phyloP scores from a whole-genome alignment of 2,888 invertebrate species.

The Sceliomorpha sp. region DNA sequence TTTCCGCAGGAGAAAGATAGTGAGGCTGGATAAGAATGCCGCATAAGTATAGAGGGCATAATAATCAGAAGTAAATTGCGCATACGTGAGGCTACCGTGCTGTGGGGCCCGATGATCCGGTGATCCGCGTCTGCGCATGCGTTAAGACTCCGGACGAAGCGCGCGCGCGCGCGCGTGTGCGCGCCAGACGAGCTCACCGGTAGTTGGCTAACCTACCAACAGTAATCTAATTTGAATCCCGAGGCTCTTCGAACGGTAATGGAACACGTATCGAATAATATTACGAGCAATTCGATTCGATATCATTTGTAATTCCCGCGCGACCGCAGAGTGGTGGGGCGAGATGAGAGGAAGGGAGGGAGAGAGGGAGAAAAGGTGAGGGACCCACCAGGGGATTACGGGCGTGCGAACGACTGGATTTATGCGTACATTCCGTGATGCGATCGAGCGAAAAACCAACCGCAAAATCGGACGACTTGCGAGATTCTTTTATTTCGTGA shows the following conservation, averaged over 20 bases:
- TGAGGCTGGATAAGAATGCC: constrained; percentile 60
- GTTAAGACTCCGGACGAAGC: constrained; percentile 2
- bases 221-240: constrained; percentile 66
- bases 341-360: constrained; percentile 13
- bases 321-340: constrained; percentile 51
- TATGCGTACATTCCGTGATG: constrained; percentile 60
- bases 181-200: constrained; percentile 1
- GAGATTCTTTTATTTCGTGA: constrained; percentile 38
- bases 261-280: constrained; percentile 80
- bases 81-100: constrained; percentile 80
- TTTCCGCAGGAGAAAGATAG: constrained; percentile 2
- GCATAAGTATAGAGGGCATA: constrained; percentile 76
- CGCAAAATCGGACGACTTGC: constrained; percentile 41
- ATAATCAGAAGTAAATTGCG: constrained; percentile 80
- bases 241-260: constrained; percentile 63
- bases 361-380: constrained; percentile 17
- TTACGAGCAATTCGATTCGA: constrained; percentile 76
- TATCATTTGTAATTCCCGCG: constrained; percentile 72
- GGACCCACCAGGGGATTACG: constrained; percentile 31
- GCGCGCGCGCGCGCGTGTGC: constrained; percentile 25
- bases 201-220: constrained; percentile 29
- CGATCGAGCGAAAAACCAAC: constrained; percentile 50
- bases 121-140: constrained; percentile 10
- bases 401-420: constrained; percentile 65
- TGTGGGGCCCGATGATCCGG: constrained; percentile 55